Conservation (phyloP, 2,113 vertebrate species). For the Girardinichthys multiradiatus region DNA sequence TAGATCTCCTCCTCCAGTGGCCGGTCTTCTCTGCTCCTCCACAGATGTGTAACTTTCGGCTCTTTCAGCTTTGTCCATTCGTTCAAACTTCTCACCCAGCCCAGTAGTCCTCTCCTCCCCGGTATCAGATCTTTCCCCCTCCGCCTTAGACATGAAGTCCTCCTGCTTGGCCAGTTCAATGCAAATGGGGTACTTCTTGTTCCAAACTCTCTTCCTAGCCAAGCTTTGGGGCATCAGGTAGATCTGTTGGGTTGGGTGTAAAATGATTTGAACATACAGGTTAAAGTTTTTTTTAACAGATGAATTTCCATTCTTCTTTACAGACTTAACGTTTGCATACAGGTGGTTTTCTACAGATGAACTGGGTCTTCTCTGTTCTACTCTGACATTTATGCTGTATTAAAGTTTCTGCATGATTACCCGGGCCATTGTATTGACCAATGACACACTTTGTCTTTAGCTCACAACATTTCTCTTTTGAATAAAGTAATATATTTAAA, state of each 20-base stretch:
- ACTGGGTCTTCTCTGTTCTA: neutral
- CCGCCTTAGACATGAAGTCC: slow-evolving; percentile 95
- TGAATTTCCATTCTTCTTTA: too few species aligned
- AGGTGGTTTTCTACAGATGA: neutral
- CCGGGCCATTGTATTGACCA: neutral
- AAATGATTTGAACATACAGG: neutral
- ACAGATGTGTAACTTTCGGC: slow-evolving; percentile 31
- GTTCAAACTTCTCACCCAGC: slow-evolving; percentile 48
- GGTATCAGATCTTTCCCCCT: slow-evolving; percentile 81
- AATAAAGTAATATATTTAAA: neutral
- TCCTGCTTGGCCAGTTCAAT: slow-evolving; percentile 94
- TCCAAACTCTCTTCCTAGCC: slow-evolving; percentile 96
- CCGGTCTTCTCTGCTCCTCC: slow-evolving; percentile 84
- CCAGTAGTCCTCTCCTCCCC: slow-evolving; percentile 56
- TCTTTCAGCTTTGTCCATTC: slow-evolving; percentile 79
- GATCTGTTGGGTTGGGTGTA: slow-evolving; percentile 79
- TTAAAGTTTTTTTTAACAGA: too few species aligned
- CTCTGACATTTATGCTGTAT: neutral
- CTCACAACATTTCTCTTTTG: neutral
- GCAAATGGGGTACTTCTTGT: slow-evolving; percentile 98
- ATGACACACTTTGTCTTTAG: neutral
- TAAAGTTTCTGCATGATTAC: neutral
- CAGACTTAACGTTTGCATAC: too few species aligned
- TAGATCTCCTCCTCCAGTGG: slow-evolving; percentile 82
- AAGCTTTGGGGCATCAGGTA: slow-evolving; percentile 92